Percentiles rank a stretch among this genome's conserved stretches.
phyloP scores from a whole-genome alignment of 1,140 invertebrate species.

The Philaenus spumarius region DNA sequence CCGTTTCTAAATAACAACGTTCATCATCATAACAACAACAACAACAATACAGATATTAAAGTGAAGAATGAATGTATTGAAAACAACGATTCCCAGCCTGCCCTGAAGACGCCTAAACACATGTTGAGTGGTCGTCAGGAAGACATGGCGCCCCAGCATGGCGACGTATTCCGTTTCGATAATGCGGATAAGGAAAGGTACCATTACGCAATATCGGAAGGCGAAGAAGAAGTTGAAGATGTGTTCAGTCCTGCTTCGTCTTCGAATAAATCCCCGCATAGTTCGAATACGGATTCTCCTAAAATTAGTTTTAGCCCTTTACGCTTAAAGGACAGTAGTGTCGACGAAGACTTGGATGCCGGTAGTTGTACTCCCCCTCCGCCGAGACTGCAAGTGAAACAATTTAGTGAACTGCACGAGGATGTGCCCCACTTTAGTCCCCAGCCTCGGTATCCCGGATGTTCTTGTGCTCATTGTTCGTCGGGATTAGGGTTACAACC shows the following conservation, averaged over 20 bases:
- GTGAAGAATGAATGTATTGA: conserved; percentile 23
- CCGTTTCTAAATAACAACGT: conserved; percentile 31
- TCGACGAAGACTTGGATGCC: conserved; percentile 40
- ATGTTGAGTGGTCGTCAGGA: conserved; percentile 24
- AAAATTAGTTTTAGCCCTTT: conserved; percentile 51
- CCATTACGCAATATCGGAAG: conserved; percentile 31
- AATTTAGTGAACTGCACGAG: conserved; percentile 15
- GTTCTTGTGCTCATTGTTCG: conserved; percentile 36
- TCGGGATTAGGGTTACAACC: conserved; percentile 28
- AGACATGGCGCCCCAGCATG: conserved; percentile 25
- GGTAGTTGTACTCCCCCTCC: conserved; percentile 24
- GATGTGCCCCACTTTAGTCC: conserved; percentile 25
- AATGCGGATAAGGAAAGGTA: conserved; percentile 41
- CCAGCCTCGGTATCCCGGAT: conserved; percentile 42
- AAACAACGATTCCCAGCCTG: conserved; percentile 11
- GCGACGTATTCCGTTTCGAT: conserved; percentile 48
- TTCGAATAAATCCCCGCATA: conserved; percentile 46
- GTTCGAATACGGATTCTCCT: conserved; percentile 47
- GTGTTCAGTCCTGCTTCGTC: conserved; percentile 49
- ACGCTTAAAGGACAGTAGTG: conserved; percentile 44
- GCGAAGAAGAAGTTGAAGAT: conserved; percentile 45
- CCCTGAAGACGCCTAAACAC: conserved; percentile 29
- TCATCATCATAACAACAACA: conserved; percentile 29
- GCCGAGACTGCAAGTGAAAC: conserved; percentile 34
- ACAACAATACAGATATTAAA: conserved; percentile 32